A percentile compares a stretch with the other conserved stretches of the same genome.
Evolutionary conservation across 2,113 vertebrate species (phyloP).

Genomic region (Sander lucioperca): DNA sequence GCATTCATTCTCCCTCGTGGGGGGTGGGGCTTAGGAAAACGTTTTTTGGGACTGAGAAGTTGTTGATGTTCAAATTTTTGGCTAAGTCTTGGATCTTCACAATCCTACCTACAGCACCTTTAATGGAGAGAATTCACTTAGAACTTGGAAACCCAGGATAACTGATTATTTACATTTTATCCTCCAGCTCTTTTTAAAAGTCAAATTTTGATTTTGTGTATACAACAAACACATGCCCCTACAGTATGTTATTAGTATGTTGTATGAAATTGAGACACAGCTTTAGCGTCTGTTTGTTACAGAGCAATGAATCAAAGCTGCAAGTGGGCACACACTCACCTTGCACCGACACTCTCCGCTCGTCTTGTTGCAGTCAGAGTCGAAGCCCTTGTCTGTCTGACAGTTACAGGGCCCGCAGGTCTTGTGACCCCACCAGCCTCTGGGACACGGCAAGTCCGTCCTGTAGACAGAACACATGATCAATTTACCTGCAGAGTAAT

Average conservation of each 20-base stretch:
- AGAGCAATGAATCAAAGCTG: not conserved
- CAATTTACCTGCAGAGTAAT: not conserved
- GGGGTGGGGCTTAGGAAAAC: too few relatives aligned
- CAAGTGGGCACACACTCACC: conserved; percentile 75
- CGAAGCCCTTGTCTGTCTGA: conserved; percentile 89
- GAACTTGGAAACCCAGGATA: not conserved
- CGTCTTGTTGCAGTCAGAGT: conserved; percentile 95
- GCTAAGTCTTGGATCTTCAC: too few relatives aligned
- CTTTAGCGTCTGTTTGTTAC: not conserved
- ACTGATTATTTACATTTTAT: too few relatives aligned
- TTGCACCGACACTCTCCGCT: conserved; percentile 94
- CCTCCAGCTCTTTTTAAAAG: too few relatives aligned
- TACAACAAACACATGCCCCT: too few relatives aligned
- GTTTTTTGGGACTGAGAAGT: too few relatives aligned
- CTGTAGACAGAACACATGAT: conserved; percentile 72
- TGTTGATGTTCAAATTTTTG: too few relatives aligned
- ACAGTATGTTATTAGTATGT: not conserved
- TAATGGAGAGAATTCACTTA: not conserved
- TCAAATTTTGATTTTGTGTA: too few relatives aligned
- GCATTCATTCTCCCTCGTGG: too few relatives aligned
- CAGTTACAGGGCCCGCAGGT: conserved; percentile 95
- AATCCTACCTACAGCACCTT: too few relatives aligned
- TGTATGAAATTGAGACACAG: not conserved
- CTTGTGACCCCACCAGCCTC: conserved; percentile 97
- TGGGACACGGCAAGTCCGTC: conserved; percentile 91